Evolutionary conservation across 2,797 vertebrate species (phyloP), one percentile per base, ranked within the genome.

Genomic region (Emys orbicularis): DNA sequence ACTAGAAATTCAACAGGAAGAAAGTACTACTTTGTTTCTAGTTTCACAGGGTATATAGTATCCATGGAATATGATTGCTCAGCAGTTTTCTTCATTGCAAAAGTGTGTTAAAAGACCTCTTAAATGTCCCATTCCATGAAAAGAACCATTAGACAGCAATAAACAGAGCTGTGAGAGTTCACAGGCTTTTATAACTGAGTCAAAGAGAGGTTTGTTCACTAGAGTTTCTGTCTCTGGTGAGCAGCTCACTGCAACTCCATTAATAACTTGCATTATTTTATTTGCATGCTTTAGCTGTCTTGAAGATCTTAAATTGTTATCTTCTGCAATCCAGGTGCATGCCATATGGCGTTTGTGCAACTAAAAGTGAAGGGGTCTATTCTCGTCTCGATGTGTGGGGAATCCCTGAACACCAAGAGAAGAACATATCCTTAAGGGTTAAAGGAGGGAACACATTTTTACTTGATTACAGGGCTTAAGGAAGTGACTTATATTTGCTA

Each of bases 361-460:
- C 97, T 98, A 97, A 98, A 97, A 98, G 82, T 97, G 96, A 96
- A 98, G 97, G 96, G 97, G 83, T 97, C 96, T 98, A 95, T 92
- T 97, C 97, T 97, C 97, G 88, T 98, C 97, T 98, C 95, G 96
- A 97, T 97, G 97, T 96, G 97, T 97, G 97, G 96, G 97, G 97
- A 97, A 97, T 97, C 97, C 97, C 97, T 98, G 97, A 98, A 97
- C 97, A 98, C 97, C 97, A 97, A 98, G 97, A 97, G 97, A 98
- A 97, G 97, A 98, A 97, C 96, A 97, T 97, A 97, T 98, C 97
- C 97, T 98, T 97, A 97, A 97, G 96, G 96, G 97, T 97, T 98
- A 97, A 98, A 98, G 97, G 96, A 98, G 97, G 97, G 96, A 97
- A 97, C 96, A 97, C 94, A 97, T 97, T 96, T 97, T 97, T 98